Evolutionary conservation across 2,888 invertebrate species (phyloP).

Genomic region (Tryphoninae sp.): DNA sequence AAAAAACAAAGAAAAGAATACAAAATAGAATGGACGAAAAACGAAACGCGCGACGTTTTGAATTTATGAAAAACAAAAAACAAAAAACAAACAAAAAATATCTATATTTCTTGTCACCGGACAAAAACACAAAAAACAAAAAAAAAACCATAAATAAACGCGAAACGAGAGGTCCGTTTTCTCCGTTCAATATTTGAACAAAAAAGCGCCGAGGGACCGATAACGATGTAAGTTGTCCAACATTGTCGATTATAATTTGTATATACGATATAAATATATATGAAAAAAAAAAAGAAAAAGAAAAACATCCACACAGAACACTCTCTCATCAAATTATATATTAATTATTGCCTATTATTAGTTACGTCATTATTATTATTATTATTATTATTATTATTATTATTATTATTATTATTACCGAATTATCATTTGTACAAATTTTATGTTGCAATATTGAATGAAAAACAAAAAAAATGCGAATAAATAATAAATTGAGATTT

Average conservation of each 20-base stretch:
- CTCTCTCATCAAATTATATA: conserved; percentile 68
- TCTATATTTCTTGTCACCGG: conserved; percentile 45
- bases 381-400: conserved; percentile 69
- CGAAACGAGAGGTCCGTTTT: conserved; percentile 61
- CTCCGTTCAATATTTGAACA: conserved; percentile 75
- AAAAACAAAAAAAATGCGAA: conserved; percentile 68
- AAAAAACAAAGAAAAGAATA: conserved; percentile 30
- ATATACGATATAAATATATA: conserved; percentile 65
- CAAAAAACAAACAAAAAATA: neutral
- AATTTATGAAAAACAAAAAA: conserved; percentile 33
- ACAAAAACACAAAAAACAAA: conserved; percentile 21
- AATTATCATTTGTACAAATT: conserved; percentile 80
- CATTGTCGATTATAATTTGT: conserved; percentile 69
- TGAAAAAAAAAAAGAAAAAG: conserved; percentile 20
- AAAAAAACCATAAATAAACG: conserved; percentile 22
- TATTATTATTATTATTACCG: conserved; percentile 67
- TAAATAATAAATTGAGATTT: conserved; percentile 76
- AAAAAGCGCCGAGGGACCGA: conserved; percentile 64
- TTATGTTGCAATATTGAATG: conserved; percentile 79
- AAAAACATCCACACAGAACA: conserved; percentile 23
- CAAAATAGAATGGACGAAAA: conserved; percentile 20
- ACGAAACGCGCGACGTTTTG: conserved; percentile 44
- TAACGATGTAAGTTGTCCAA: conserved; percentile 62
- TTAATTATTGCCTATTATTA: conserved; percentile 75
- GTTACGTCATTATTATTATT: conserved; percentile 74